These are phyloP conservation scores for Aporrectodea caliginosa DNA, from an alignment of 1,140 invertebrate species.

Conservation along the genomic window DNA sequence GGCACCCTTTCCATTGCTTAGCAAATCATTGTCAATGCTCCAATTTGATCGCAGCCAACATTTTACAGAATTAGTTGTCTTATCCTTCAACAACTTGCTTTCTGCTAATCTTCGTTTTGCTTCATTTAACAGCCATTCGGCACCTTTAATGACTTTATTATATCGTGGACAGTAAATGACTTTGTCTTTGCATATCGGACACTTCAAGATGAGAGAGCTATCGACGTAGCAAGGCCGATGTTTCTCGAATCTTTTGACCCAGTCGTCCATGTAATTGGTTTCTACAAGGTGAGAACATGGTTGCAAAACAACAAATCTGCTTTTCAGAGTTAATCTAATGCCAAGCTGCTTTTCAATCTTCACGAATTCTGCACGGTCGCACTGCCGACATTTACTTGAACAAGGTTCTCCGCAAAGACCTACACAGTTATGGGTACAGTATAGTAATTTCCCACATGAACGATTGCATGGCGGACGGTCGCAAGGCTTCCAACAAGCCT, in stretches of 20 bases:
- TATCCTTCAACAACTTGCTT: neutral
- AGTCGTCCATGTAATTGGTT: slow-evolving; percentile 58
- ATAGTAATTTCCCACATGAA: slow-evolving; percentile 37
- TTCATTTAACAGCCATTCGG: neutral
- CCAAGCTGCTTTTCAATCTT: slow-evolving; percentile 58
- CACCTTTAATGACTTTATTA: neutral
- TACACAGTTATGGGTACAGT: slow-evolving; percentile 65
- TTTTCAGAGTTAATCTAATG: slow-evolving; percentile 49
- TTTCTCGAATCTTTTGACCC: slow-evolving; percentile 49
- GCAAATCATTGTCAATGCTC: too few species aligned
- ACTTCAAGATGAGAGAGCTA: neutral
- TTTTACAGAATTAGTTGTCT: too few species aligned
- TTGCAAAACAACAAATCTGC: slow-evolving; percentile 59
- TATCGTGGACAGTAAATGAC: neutral
- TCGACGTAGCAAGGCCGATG: neutral
- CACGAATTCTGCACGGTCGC: slow-evolving; percentile 57
- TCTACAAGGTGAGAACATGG: slow-evolving; percentile 67
- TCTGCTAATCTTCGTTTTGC: neutral
- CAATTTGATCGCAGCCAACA: too few species aligned
- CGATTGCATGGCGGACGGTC: slow-evolving; percentile 58
- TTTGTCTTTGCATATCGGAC: neutral
- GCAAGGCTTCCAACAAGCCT: slow-evolving; percentile 62
- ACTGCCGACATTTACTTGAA: slow-evolving; percentile 53
- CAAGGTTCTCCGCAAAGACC: slow-evolving; percentile 65
- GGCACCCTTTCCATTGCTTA: too few species aligned